Evolutionary conservation across 2,113 vertebrate genomes (phyloP).

Genomic region (Anas platyrhynchos): DNA sequence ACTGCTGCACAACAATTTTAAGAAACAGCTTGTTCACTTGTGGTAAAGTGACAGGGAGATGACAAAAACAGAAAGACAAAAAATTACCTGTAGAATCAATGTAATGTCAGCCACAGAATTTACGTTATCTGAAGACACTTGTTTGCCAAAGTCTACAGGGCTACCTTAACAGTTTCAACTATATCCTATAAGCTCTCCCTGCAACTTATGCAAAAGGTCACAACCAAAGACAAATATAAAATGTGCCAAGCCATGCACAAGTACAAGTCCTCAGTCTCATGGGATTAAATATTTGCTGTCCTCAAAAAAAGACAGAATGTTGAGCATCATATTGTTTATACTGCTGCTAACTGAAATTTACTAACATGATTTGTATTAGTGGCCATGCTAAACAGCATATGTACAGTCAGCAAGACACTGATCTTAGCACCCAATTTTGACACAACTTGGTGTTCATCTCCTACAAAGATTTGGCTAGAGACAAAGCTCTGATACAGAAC

Average conservation of each 20-base stretch:
- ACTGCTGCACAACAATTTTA: not conserved
- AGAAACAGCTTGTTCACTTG: not conserved
- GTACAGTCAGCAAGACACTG: not conserved
- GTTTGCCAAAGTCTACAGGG: not conserved
- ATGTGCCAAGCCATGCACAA: not conserved
- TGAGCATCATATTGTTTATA: not conserved
- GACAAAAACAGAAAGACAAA: not conserved
- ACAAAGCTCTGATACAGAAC: not conserved
- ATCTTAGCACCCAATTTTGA: not conserved
- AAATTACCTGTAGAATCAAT: not conserved
- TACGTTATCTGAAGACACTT: not conserved
- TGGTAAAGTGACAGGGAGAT: not conserved
- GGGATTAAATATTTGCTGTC: too few relatives aligned
- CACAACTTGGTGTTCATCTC: not conserved
- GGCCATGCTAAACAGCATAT: not conserved
- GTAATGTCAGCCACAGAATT: not conserved
- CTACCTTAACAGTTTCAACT: not conserved
- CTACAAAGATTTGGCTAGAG: not conserved
- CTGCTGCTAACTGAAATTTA: not conserved
- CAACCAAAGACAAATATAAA: not conserved
- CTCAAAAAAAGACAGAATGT: not conserved
- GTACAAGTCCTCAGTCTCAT: not conserved
- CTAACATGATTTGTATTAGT: not conserved
- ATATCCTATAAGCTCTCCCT: not conserved
- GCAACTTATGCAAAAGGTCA: not conserved